Conservation (phyloP, 2,113 vertebrate species). For the Sceloporus tristichus region DNA sequence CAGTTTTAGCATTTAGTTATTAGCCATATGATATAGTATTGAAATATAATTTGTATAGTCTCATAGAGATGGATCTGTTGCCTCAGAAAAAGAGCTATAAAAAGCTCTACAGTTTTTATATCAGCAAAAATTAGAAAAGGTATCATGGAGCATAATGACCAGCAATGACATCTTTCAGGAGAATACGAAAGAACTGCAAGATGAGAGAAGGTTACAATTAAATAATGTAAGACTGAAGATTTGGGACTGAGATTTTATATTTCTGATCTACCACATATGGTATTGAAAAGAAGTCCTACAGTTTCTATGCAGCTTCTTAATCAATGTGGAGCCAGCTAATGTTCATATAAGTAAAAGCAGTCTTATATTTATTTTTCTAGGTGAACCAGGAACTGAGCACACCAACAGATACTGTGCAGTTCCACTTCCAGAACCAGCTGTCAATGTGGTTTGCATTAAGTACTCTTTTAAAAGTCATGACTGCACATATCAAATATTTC, state of each 20-base stretch:
- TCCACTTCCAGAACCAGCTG: background rate
- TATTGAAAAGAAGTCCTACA: background rate
- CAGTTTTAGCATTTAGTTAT: background rate
- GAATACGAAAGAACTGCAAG: background rate
- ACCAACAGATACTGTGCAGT: background rate
- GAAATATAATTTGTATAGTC: background rate
- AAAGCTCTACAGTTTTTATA: background rate
- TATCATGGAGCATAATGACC: background rate
- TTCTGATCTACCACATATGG: background rate
- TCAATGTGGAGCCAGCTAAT: background rate
- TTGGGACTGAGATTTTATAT: background rate
- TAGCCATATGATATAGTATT: background rate
- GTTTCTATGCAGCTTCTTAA: background rate
- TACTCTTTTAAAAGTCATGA: background rate
- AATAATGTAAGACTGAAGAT: background rate
- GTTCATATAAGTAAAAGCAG: background rate
- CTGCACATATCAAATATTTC: background rate
- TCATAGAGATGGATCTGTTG: background rate
- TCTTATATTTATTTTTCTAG: background rate
- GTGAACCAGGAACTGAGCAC: background rate
- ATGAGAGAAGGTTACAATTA: background rate
- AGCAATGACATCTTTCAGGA: background rate
- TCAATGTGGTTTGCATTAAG: background rate
- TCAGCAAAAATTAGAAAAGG: background rate
- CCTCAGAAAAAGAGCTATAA: background rate